Base-by-base conservation (phyloP, 2,888 invertebrate genomes). In the Tenthredo scrophulariae region DNA sequence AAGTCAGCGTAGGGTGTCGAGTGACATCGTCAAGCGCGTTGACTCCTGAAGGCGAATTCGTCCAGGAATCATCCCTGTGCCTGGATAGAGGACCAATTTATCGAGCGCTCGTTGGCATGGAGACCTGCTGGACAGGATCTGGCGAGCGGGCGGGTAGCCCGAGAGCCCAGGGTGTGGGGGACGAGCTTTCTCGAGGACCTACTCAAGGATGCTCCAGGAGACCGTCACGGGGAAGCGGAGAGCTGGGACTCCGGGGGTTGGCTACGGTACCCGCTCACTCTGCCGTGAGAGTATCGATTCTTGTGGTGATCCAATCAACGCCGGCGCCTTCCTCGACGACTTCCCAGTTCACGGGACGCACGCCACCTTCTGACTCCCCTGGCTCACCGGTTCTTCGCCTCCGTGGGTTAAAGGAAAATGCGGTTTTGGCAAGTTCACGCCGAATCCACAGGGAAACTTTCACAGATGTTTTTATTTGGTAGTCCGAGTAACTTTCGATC, bases 81-180 rank as follows among this genome's bases (percentile, higher is more conserved):
- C 80, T 46, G 67, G 83, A 83, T 83, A 83, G 83, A 83, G 83
- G 92, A 92, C 93, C 93, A 92, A 93, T 92, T 93, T 93, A 93
- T 93, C 93, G 93, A 93, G 92, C 93, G 93, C 91, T 92, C 92
- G 92, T 93, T 93, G 93, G 93, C 93, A 93, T 93, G 93, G 93
- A 92, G 93, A 93, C 92, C 85, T 91, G 91, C 92, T 90, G 92
- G 92, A 93, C 93, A 92, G 91, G 91, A 90, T 91, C 91, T 91
- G 91, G 90, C 90, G 37, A 85, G 79, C 67, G 26, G 62, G 83
- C 91, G 92, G 92, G 90, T 92, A 91, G 91, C 89, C 89, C 90
- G 92, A 92, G 92, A 91, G 92, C 91, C 92, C 91, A 91, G 91
- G 91, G 91, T 89, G 67, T 58, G 65, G 72, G 77, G 72, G 74